Evolutionary conservation across 2,888 invertebrate species (phyloP).

Genomic region (Monochamus alternatus): DNA sequence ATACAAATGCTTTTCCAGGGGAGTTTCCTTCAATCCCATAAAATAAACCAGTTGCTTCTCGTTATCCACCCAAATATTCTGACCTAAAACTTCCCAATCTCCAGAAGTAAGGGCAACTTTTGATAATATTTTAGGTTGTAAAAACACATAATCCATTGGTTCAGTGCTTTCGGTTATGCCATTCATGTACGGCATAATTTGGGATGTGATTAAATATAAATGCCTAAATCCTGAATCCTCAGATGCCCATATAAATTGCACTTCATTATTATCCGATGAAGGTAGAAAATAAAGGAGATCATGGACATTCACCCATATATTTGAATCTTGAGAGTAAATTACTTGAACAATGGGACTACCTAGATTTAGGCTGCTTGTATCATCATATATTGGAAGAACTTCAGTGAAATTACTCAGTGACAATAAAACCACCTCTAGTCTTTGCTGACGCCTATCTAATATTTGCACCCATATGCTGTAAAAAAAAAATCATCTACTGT

Average conservation of each 20-base stretch:
- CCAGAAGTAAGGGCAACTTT: constrained; percentile 88
- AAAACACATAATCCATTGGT: constrained; percentile 71
- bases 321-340: constrained; percentile 78
- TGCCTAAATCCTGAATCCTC: constrained; percentile 94
- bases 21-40: constrained; percentile 90
- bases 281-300: constrained; percentile 91
- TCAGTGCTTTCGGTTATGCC: constrained; percentile 74
- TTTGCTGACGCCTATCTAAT: constrained; percentile 90
- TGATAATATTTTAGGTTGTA: constrained; percentile 78
- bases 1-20: constrained; percentile 94
- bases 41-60: constrained; percentile 89
- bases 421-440: constrained; percentile 87
- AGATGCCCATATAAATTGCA: constrained; percentile 91
- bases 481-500: constrained; percentile 29
- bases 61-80: constrained; percentile 91
- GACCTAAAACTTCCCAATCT: constrained; percentile 94
- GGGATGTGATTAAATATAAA: constrained; percentile 85
- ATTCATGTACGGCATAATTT: constrained; percentile 72
- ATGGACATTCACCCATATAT: constrained; percentile 96
- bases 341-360: constrained; percentile 74
- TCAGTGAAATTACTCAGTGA: constrained; percentile 85
- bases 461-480: constrained; percentile 92
- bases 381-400: constrained; percentile 73
- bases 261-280: constrained; percentile 62
- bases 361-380: constrained; percentile 63